Evolutionary conservation across 1,140 invertebrate species (phyloP).

Genomic region (Sitophilus oryzae): DNA sequence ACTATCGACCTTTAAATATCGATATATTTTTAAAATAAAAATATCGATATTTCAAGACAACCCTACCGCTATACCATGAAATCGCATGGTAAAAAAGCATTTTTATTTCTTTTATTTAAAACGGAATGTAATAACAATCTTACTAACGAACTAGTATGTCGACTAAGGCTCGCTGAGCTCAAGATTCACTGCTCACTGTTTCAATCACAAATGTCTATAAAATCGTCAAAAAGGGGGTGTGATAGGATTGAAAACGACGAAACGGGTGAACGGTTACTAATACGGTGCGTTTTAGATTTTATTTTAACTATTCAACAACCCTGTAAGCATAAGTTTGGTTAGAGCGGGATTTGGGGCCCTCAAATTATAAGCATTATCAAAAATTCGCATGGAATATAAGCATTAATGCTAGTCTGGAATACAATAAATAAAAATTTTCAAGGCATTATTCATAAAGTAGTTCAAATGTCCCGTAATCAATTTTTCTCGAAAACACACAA

Average conservation of each 20-base stretch:
- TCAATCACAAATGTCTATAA: not conserved
- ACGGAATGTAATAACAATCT: not conserved
- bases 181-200: not conserved
- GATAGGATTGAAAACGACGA: not conserved
- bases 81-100: not conserved
- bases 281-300: slow-evolving; percentile 6
- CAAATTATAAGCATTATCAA: too few species aligned
- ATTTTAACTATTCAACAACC: slow-evolving; percentile 11
- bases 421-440: too few species aligned
- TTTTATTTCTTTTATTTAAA: not conserved
- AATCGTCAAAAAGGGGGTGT: slow-evolving; percentile 10
- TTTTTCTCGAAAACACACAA: too few species aligned
- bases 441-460: too few species aligned
- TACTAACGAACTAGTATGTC: not conserved
- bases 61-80: too few species aligned
- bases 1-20: not conserved
- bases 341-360: not conserved
- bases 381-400: too few species aligned
- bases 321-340: slow-evolving; percentile 15
- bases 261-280: not conserved
- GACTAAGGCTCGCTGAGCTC: not conserved
- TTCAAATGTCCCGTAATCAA: too few species aligned
- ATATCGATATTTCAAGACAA: not conserved
- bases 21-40: not conserved
- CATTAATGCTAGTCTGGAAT: too few species aligned